These are phyloP conservation scores for Psittacara wagleri DNA, from an alignment of 2,113 vertebrate genomes.

Conservation along the genomic window DNA sequence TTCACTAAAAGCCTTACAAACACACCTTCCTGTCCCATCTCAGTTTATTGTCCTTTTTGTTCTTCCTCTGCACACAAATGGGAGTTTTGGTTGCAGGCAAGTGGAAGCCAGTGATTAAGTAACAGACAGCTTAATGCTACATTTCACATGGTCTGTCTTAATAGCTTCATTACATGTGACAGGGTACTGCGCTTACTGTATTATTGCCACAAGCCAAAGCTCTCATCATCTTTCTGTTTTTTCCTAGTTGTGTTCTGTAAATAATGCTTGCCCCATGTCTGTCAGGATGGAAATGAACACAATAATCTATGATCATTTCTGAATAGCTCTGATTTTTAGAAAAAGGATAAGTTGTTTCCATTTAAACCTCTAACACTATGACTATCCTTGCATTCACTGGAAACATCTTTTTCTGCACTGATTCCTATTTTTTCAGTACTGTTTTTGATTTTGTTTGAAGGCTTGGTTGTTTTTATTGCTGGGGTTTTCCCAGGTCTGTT, in stretches of 20 bases:
- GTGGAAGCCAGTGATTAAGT: neutral
- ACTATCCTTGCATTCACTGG: neutral
- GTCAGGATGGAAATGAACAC: neutral
- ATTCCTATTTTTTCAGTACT: neutral
- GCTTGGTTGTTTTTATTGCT: neutral
- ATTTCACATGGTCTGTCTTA: neutral
- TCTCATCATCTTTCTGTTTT: neutral
- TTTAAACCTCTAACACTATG: neutral
- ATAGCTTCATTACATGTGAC: neutral
- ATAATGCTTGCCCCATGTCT: neutral
- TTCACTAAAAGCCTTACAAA: neutral
- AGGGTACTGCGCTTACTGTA: accelerated
- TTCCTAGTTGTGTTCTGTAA: neutral
- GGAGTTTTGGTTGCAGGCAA: neutral
- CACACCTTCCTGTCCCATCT: neutral
- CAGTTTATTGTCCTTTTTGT: neutral
- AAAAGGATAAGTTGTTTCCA: neutral
- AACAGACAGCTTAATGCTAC: neutral
- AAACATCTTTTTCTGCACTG: neutral
- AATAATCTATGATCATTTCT: neutral
- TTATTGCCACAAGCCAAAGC: neutral
- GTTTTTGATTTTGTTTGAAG: neutral
- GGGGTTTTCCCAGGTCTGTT: neutral
- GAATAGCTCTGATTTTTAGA: neutral
- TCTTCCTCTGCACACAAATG: neutral